Base-by-base conservation (phyloP, 2,797 vertebrate species). In the Somateria mollissima region DNA sequence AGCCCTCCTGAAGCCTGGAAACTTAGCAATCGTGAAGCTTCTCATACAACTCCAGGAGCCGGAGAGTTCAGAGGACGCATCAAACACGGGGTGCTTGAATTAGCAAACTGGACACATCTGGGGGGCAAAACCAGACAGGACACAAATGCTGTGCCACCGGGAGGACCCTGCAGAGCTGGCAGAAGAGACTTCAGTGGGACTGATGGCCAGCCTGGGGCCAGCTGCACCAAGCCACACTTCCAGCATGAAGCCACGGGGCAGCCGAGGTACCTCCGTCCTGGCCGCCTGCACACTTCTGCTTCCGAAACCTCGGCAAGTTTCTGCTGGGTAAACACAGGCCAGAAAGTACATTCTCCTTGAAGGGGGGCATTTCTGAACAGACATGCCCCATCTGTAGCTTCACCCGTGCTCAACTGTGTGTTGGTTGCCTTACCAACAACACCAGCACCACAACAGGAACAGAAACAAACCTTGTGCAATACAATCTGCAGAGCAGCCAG, bases 201-300 rank as follows among this genome's bases (percentile, higher is more conserved):
- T 0, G 7, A 53, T 15, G 5, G 18, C 39, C 66, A 62, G 60
- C 30, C 60, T 18, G 24, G 69, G 76, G 45, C 61, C 41, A 37
- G 30, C 13, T 1, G 0, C 19, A 53, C 19, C 39, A 54, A 87
- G 80, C 41, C 80, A 60, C 0, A 0, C 8, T 39, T 25, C 45
- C 2, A 0, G 15, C 27, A 20, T 0, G 32, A 14, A 11, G 17
- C 6, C 64, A 30, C 0, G 0, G 75, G 24, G 8, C 0, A 0
- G 34, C 28, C 21, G 10, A 6, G 7, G 37, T 12, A 61, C 28
- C 21, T 24, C 79, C 34, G 34, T 8, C 56, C 65, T 49, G 77
- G 51, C 74, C 53, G 39, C 7, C 2, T 24, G 7, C 20, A 36
- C 0, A 1, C 17, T 20, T 53, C 54, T 75, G 72, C 19, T 51